Base-by-base conservation (phyloP, 2,888 invertebrate genomes). In the Cheilosia grossa region DNA sequence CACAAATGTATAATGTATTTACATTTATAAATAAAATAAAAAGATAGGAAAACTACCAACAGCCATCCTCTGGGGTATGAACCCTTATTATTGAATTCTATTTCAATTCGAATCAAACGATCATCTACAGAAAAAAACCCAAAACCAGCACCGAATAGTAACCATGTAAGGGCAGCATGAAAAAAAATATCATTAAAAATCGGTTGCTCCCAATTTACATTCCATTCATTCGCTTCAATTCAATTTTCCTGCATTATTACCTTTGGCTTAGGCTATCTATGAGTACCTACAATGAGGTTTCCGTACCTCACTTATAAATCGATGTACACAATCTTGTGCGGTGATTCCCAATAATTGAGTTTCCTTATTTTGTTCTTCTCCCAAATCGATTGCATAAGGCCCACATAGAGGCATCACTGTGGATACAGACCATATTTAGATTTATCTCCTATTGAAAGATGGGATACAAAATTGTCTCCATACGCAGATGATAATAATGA, bases 201-300 rank as follows among this genome's bases (percentile, higher is more conserved):
- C 78, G 56, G 69, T 63, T 69, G 61, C 49, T 56, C 70, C 61
- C 56, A 78, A 78, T 78, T 70, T 70, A 63, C 63, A 61, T 78
- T 40, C 49, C 47, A 61, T 77, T 77, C 77, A 69, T 77, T 54
- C 53, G 47, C 61, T 63, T 49, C 69, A 69, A 78, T 69, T 63
- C 63, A 67, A 78, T 78, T 47, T 78, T 17, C 54, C 33, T 78
- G 49, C 69, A 61, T 69, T 78, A 78, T 78, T 78, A 78, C 78
- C 69, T 56, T 53, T 51, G 66, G 75, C 59, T 59, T 44, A 59
- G 66, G 75, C 59, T 51, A 66, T 58, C 74, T 37, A 53, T 47
- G 7, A 21, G 7, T n/a, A 2, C 2, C 3, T 24, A 24, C 15
- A 9, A 7, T 40, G 2, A 4, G 15, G 15, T n/a, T 17, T 67